Conservation (phyloP, 2,797 vertebrate genomes). For the Anisognathus igniventris region DNA sequence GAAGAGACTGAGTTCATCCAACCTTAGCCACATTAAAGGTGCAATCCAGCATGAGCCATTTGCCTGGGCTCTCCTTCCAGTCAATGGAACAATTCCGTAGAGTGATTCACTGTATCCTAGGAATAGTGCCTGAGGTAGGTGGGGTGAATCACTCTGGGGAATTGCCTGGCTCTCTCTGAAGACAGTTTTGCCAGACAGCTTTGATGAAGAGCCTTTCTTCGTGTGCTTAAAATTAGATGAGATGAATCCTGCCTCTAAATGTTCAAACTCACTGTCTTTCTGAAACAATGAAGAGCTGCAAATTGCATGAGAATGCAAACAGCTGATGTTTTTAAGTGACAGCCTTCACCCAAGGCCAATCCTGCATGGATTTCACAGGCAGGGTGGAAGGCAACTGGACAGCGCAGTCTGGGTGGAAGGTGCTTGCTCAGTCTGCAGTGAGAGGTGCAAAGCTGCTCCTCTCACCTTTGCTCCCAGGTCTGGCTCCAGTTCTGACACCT, state of each 20-base stretch:
- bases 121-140: not conserved
- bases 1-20: not conserved
- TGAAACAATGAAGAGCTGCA: not conserved
- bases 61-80: not conserved
- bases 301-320: not conserved
- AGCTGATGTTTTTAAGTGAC: not conserved
- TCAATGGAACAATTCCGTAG: not conserved
- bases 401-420: not conserved
- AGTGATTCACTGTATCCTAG: not conserved
- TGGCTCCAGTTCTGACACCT: not conserved
- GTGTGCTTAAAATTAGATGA: not conserved
- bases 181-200: not conserved
- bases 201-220: not conserved
- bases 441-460: not conserved
- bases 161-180: not conserved
- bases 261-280: not conserved
- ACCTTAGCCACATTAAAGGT: not conserved
- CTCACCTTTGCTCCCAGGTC: accelerated
- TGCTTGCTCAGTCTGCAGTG: not conserved
- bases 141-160: constrained; percentile 3
- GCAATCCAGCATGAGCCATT: not conserved
- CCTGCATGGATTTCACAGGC: not conserved
- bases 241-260: not conserved
- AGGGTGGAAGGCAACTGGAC: not conserved
- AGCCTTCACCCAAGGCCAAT: not conserved